Evolutionary conservation across 2,888 invertebrate genomes (phyloP), one percentile per base, ranked within the genome.

Genomic region (Eucera pruinosa): DNA sequence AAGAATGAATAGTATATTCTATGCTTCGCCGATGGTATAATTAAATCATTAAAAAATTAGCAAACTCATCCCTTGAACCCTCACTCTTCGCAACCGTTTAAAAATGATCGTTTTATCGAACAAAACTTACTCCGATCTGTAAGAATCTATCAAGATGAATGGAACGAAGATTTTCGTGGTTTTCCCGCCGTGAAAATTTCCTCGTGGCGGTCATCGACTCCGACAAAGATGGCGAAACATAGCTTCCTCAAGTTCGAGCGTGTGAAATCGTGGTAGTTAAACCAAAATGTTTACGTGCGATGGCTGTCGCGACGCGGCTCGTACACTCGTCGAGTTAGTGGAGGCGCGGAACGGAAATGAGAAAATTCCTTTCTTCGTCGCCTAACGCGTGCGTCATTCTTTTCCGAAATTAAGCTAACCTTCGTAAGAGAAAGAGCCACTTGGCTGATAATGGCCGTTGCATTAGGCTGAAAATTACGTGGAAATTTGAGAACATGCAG

Each of bases 361-460:
- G 81, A 82, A 84, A 82, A 80, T 84, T 84, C 84, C 82, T 73
- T 78, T 84, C 84, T 67, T 61, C 61, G 20, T 52, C 57, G 47
- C 39, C 30, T 55, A 30, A 54, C 27, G n/a, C 50, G 45, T 57
- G 50, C 66, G 62, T 76, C 76, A 75, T 54, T 61, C 23, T 52
- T 58, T 50, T 25, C 62, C 61, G 57, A 71, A 81, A 82, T 82
- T 78, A 62, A 75, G 48, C 45, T 54, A 18, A 70, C 48, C 62
- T 77, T 41, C 45, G 62, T 23, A 11, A 18, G 52, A 9, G 18
- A 20, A 48, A 23, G 7, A 18, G 33, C 9, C 25, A 15, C 36
- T 48, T 20, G 1, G 3, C 15, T n/a, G 39, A 23, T 57, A 9
- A 36, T 36, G 20, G 18, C 15, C 25, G 20, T 52, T 36, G 23